Percentiles rank a stretch among this genome's conserved stretches.
phyloP scores from a whole-genome alignment of 2,797 vertebrate genomes.

The Lepus oiostolus region DNA sequence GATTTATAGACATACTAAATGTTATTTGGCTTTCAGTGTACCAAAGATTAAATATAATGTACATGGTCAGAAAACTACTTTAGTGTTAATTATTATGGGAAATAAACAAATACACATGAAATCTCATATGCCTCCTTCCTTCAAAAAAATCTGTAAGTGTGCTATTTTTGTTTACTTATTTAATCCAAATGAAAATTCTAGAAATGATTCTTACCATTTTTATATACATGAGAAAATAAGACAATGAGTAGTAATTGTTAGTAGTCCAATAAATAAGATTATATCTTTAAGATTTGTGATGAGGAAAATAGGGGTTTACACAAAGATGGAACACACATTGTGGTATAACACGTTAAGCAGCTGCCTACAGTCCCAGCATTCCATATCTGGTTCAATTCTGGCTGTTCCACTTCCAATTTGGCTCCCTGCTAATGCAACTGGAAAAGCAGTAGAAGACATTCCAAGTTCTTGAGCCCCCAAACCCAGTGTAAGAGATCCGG shows the following conservation, averaged over 20 bases:
- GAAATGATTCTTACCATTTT: not conserved
- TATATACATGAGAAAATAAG: not conserved
- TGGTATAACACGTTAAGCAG: too few relatives aligned
- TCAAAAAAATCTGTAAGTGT: not conserved
- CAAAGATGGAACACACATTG: not conserved
- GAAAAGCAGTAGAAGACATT: too few relatives aligned
- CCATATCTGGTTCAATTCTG: too few relatives aligned
- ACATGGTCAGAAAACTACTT: not conserved
- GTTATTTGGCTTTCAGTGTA: not conserved
- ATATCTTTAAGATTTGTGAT: not conserved
- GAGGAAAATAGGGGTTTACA: not conserved
- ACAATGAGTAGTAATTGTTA: not conserved
- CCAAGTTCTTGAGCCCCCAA: too few relatives aligned
- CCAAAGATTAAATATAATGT: not conserved
- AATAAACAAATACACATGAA: slow-evolving; percentile 9
- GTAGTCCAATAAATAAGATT: not conserved
- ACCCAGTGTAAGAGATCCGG: too few relatives aligned
- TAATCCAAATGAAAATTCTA: slow-evolving; percentile 9
- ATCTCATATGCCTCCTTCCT: not conserved
- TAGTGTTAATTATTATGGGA: not conserved
- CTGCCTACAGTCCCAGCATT: too few relatives aligned
- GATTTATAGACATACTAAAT: not conserved
- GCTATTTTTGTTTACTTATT: slow-evolving; percentile 31
- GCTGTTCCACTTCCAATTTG: too few relatives aligned
- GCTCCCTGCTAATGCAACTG: too few relatives aligned